Percentiles rank a stretch among this genome's conserved stretches.
These are phyloP conservation scores for Pseudorasbora parva DNA, from an alignment of 2,113 vertebrate species.

Conservation along the genomic window DNA sequence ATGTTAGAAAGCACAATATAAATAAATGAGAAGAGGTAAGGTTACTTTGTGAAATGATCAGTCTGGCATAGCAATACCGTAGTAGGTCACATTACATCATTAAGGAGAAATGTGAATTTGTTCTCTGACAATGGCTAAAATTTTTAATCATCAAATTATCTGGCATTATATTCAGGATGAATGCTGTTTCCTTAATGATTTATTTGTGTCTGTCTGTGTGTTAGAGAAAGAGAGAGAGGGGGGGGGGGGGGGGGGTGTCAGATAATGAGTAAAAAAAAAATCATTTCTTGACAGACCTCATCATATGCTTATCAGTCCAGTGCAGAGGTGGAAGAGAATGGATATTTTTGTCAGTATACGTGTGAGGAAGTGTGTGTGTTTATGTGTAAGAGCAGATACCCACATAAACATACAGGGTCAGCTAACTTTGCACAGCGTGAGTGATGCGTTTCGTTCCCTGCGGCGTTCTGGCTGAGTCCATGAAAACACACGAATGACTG, in stretches of 20 bases:
- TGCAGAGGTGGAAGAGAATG: constrained; percentile 25
- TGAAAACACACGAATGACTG: not conserved
- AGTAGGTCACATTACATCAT: not conserved
- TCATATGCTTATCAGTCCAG: constrained; percentile 49
- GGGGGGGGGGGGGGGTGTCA: too few species aligned
- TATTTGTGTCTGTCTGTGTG: not conserved
- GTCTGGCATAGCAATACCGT: not conserved
- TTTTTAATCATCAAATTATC: not conserved
- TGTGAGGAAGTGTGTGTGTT: constrained; percentile 41
- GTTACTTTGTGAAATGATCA: not conserved
- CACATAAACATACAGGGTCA: constrained; percentile 24
- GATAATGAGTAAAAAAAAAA: constrained; percentile 25
- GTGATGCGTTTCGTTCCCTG: constrained; percentile 29
- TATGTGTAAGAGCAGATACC: constrained; percentile 35
- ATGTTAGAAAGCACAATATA: not conserved
- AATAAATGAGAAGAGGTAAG: not conserved
- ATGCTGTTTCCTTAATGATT: constrained; percentile 32
- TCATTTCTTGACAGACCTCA: constrained; percentile 39
- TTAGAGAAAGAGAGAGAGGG: not conserved
- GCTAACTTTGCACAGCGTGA: constrained; percentile 30
- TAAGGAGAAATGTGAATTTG: not conserved
- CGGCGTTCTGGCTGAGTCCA: constrained; percentile 19
- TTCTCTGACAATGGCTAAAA: not conserved
- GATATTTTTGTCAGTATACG: constrained; percentile 8
- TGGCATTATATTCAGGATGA: not conserved